Conservation (phyloP, 2,888 invertebrate species). For the Neoascia interrupta region DNA sequence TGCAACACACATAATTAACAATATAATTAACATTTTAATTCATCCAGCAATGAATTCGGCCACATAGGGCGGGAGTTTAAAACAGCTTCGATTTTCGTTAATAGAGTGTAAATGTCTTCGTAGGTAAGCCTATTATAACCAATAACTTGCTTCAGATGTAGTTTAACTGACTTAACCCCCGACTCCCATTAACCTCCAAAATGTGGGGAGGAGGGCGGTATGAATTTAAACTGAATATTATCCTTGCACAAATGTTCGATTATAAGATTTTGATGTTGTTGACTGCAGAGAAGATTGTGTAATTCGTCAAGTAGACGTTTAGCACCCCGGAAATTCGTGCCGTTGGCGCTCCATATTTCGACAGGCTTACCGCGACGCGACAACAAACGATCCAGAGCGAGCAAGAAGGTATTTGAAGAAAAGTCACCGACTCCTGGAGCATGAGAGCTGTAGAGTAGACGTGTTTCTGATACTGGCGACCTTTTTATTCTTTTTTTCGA, state of each 20-base stretch:
- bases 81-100: conserved; percentile 6
- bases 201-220: conserved; percentile 23
- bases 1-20: conserved; percentile 12
- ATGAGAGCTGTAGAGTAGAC: no score
- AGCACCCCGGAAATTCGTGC: conserved; percentile 15
- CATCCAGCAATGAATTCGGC: background rate
- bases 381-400: no score
- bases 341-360: conserved; percentile 25
- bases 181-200: conserved; percentile 36
- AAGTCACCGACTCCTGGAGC: conserved; percentile 39
- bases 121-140: conserved; percentile 13
- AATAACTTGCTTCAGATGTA: conserved; percentile 7
- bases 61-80: conserved; percentile 20
- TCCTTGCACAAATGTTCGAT: conserved; percentile 14
- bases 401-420: conserved; percentile 9
- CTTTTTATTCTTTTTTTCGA: no score
- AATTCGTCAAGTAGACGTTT: conserved; percentile 2
- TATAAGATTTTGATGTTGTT: background rate
- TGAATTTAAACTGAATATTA: conserved; percentile 32
- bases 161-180: conserved; percentile 24
- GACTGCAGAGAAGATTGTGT: background rate
- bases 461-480: no score
- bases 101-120: conserved; percentile 21
- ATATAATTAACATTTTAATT: conserved; percentile 5
- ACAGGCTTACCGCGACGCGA: conserved; percentile 32